Percentiles rank a stretch among this genome's conserved stretches.
phyloP scores from a whole-genome alignment of 2,797 vertebrate species.

The Tapirus indicus region DNA sequence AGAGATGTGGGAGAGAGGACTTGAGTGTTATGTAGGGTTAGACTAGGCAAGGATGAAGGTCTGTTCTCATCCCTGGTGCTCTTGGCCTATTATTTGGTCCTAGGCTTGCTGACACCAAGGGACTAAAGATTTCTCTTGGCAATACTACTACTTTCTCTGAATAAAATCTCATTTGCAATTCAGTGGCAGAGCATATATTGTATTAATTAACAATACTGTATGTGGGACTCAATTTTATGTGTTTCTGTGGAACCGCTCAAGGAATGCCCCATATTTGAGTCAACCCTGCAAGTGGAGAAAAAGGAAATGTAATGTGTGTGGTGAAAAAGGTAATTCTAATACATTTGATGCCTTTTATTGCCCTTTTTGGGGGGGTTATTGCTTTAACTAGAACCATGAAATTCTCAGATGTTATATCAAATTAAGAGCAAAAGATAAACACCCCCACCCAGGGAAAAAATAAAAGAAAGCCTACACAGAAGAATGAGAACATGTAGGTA shows the following conservation, averaged over 20 bases:
- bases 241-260: neutral
- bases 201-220: neutral
- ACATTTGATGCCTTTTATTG: neutral
- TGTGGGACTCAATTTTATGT: neutral
- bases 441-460: rapidly evolving
- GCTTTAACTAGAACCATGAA: constrained; percentile 25
- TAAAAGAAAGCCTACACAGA: neutral
- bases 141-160: neutral
- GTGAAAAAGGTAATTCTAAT: neutral
- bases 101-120: neutral
- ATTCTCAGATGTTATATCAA: neutral
- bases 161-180: constrained; percentile 29
- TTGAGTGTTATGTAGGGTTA: neutral
- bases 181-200: neutral
- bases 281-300: neutral
- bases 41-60: neutral
- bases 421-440: constrained; percentile 23
- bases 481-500: neutral
- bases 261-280: neutral
- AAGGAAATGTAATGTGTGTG: neutral
- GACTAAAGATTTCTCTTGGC: neutral
- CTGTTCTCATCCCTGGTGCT: neutral
- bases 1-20: neutral
- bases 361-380: neutral
- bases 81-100: neutral